Evolutionary conservation across 1,140 invertebrate species (phyloP).

Genomic region (Trinorchestia longiramus): DNA sequence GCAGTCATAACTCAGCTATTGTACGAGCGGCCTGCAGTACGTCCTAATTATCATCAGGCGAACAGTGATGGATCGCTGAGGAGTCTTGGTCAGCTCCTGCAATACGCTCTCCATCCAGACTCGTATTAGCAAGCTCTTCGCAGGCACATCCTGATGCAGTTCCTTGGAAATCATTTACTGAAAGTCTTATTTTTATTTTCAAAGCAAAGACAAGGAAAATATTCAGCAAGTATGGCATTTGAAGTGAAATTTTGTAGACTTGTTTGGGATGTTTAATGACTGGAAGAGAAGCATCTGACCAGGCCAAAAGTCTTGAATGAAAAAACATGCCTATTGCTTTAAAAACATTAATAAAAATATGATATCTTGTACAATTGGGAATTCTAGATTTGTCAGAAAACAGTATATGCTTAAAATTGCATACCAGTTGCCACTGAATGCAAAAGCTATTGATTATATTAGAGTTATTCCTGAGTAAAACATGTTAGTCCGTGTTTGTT

Average conservation of each 20-base stretch:
- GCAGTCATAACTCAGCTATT: conserved; percentile 35
- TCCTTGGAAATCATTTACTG: neutral
- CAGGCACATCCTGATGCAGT: neutral
- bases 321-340: neutral
- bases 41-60: conserved; percentile 25
- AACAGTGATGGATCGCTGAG: conserved; percentile 18
- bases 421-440: neutral
- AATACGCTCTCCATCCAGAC: neutral
- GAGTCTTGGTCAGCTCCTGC: neutral
- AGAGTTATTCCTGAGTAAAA: neutral
- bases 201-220: neutral
- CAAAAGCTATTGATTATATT: neutral
- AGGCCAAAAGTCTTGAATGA: neutral
- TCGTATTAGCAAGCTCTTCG: neutral
- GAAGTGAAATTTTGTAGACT: neutral
- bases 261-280: neutral
- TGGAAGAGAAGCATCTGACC: neutral
- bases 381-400: neutral
- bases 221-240: neutral
- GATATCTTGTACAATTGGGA: neutral
- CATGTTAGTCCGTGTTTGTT: neutral
- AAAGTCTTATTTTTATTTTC: neutral
- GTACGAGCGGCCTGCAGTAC: conserved; percentile 33
- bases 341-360: neutral
- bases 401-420: neutral